Conservation (phyloP, 2,888 invertebrate genomes). For the Orthosia gothica region DNA sequence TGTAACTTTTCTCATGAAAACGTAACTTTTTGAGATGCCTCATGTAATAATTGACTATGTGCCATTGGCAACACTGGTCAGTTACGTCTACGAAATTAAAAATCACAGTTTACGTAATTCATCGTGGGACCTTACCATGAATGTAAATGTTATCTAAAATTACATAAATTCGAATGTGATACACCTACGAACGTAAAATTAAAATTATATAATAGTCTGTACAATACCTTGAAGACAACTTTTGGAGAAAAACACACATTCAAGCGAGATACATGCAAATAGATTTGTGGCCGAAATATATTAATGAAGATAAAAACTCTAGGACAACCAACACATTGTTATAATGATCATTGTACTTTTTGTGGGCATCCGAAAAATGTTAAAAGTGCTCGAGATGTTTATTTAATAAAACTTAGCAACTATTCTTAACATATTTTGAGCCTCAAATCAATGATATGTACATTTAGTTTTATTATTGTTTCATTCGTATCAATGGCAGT, state of each 20-base stretch:
- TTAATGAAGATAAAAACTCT: slow-evolving; percentile 85
- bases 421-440: slow-evolving; percentile 82
- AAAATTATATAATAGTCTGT: slow-evolving; percentile 67
- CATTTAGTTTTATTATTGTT: slow-evolving; percentile 68
- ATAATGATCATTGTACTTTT: slow-evolving; percentile 86
- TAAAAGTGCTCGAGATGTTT: slow-evolving; percentile 77
- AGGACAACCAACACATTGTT: slow-evolving; percentile 82
- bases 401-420: slow-evolving; percentile 75
- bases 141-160: slow-evolving; percentile 87
- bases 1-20: no score
- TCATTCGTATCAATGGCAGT: slow-evolving; percentile 66
- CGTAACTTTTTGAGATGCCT: no score
- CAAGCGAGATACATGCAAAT: slow-evolving; percentile 81
- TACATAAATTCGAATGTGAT: slow-evolving; percentile 86
- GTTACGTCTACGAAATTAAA: no score
- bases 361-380: slow-evolving; percentile 88
- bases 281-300: slow-evolving; percentile 86
- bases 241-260: slow-evolving; percentile 60
- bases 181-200: slow-evolving; percentile 76
- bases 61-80: no score
- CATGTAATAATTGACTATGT: no score
- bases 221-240: slow-evolving; percentile 76
- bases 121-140: slow-evolving; percentile 68
- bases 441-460: slow-evolving; percentile 85
- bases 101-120: slow-evolving; percentile 64